A percentile compares a stretch with the other conserved stretches of the same genome.
Conservation (phyloP, 2,888 invertebrate species). For the Gastracanthus pulcherrimus region DNA sequence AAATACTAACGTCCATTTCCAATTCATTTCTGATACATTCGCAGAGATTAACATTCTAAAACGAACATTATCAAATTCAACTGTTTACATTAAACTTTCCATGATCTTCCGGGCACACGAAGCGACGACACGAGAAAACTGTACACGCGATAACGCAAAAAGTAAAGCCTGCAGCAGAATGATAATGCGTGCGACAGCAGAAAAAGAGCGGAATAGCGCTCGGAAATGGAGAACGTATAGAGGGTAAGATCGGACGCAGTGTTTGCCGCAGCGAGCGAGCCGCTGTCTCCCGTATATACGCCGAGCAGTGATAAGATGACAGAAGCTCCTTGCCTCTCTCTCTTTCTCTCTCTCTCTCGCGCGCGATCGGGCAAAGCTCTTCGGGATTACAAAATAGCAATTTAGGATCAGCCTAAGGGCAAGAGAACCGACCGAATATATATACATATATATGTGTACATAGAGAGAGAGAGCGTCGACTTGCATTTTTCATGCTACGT, state of each 20-base stretch:
- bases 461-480: too few relatives aligned
- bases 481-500: slow-evolving; percentile 4
- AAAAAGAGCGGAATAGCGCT: too few relatives aligned
- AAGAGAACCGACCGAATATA: neutral
- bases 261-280: neutral
- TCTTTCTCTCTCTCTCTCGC: neutral
- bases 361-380: slow-evolving; percentile 15
- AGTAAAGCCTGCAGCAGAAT: neutral
- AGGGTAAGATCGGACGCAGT: neutral
- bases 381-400: slow-evolving; percentile 53
- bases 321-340: slow-evolving; percentile 37
- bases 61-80: too few relatives aligned
- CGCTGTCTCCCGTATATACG: slow-evolving; percentile 15
- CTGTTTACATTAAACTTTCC: too few relatives aligned
- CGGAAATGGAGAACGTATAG: neutral
- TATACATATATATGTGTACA: neutral
- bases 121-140: neutral
- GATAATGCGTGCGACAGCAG: slow-evolving; percentile 8
- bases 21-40: too few relatives aligned
- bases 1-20: too few relatives aligned
- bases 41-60: too few relatives aligned
- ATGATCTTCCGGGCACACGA: too few relatives aligned
- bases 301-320: slow-evolving; percentile 47
- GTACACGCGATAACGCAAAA: neutral
- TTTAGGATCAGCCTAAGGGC: slow-evolving; percentile 41